Evolutionary conservation across 2,888 invertebrate genomes (phyloP), one percentile per base, ranked within the genome.

Genomic region (Anthophora plumipes): DNA sequence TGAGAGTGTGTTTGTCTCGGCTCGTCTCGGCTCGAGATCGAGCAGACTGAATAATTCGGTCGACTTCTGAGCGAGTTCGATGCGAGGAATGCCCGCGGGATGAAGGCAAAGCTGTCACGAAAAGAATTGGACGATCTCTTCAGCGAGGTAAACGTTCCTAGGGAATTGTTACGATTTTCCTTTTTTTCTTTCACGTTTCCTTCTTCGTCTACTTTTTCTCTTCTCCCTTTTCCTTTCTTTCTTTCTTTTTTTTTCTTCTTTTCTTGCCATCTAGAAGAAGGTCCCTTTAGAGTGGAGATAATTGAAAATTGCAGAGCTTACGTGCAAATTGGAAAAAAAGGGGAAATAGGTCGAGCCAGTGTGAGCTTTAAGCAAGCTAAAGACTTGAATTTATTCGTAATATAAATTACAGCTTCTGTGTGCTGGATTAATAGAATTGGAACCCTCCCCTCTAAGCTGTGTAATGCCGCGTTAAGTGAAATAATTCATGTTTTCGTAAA

Each of bases 51-150:
- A 22, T 60, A 54, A 22, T 52, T 52, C 31, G 37, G 17, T 80
- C 79, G 73, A 54, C 78, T 66, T 66, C 66, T 52, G 39, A 66
- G 50, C 75, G 80, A 85, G 84, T 76, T 85, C 77, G 72, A 70
- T 52, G 57, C 76, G 68, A 83, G 84, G 89, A 89, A 90, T 90
- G 91, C 76, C 82, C 86, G 61, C 87, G 90, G 89, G 82, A 92
- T 93, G 93, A 93, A 90, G 91, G 90, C 90, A 77, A 92, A 92
- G 88, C 88, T 91, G 75, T 85, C 88, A 63, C 91, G 79, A 84
- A 91, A 91, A 88, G 90, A 91, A 85, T 89, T 92, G 88, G 92
- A 93, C 83, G 91, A 92, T 80, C 92, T 92, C 88, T 93, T 92
- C 88, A 85, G 88, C 89, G 93, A 93, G 92, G 93, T 93, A 92